phyloP scores from a whole-genome alignment of 2,888 invertebrate genomes.

The Hermodice carunculata region DNA sequence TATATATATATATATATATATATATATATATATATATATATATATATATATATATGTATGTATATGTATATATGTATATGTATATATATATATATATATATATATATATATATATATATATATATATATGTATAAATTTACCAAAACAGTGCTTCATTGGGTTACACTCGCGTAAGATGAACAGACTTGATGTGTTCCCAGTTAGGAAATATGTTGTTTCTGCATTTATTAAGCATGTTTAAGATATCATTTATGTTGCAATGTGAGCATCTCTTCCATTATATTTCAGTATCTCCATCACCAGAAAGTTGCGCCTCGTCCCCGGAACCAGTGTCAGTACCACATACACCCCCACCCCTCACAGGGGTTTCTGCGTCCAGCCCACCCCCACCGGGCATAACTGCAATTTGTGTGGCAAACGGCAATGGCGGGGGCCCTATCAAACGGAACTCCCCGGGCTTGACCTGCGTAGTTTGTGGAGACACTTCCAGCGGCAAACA shows the following conservation, averaged over 20 bases:
- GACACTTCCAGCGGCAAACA: slow-evolving; percentile 98
- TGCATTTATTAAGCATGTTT: slow-evolving; percentile 23
- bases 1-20: slow-evolving; percentile 21
- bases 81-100: slow-evolving; percentile 10
- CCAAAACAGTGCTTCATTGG: too few species aligned
- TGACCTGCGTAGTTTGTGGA: slow-evolving; percentile 93
- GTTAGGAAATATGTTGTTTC: slow-evolving; percentile 13
- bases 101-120: slow-evolving; percentile 19
- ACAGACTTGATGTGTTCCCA: slow-evolving; percentile 8
- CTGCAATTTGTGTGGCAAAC: slow-evolving; percentile 3
- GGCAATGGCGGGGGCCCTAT: slow-evolving; percentile 40
- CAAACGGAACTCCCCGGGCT: slow-evolving; percentile 74
- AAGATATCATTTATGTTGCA: too few species aligned
- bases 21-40: slow-evolving; percentile 18
- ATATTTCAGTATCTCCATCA: too few species aligned
- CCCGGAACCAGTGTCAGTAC: neutral
- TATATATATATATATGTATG: neutral
- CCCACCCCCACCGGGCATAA: slow-evolving; percentile 15
- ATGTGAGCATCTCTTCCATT: too few species aligned
- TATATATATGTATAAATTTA: slow-evolving; percentile 9
- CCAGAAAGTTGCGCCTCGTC: too few species aligned
- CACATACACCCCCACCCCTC: slow-evolving; percentile 12
- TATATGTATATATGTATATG: slow-evolving; percentile 1
- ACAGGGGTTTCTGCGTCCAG: slow-evolving; percentile 13
- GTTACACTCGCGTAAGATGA: too few species aligned